These are phyloP conservation scores for Hemicordylus capensis DNA, from an alignment of 2,113 vertebrate genomes.

Conservation along the genomic window DNA sequence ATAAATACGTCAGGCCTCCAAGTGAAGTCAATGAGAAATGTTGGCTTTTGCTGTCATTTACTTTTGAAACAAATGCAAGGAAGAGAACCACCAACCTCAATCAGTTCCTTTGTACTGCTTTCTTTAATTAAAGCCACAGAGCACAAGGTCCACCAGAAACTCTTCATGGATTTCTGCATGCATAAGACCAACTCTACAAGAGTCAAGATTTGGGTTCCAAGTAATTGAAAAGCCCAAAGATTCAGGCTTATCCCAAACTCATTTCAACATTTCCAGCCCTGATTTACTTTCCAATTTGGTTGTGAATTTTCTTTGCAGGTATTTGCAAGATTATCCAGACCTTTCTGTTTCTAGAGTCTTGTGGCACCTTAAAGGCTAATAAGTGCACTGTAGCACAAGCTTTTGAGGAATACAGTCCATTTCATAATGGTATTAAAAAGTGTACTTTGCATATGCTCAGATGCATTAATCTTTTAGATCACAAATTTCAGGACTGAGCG, in stretches of 20 bases:
- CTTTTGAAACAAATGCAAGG: rapidly evolving
- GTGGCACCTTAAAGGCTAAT: background rate
- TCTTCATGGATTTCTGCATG: too few species aligned
- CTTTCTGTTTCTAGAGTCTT: background rate
- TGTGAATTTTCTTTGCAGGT: background rate
- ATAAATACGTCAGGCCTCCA: background rate
- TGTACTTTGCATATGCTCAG: background rate
- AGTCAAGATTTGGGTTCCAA: background rate
- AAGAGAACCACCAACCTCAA: background rate
- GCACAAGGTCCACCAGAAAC: too few species aligned
- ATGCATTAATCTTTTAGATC: background rate
- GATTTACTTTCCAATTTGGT: background rate
- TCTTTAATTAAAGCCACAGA: rapidly evolving
- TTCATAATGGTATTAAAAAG: too few species aligned
- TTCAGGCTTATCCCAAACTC: background rate
- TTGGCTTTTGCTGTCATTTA: background rate
- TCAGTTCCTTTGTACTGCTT: background rate
- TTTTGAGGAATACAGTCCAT: too few species aligned
- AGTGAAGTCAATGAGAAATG: background rate
- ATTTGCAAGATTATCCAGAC: background rate
- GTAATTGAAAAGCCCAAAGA: background rate
- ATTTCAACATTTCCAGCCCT: background rate
- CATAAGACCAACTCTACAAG: background rate
- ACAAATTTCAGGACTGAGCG: background rate
- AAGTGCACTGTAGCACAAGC: too few species aligned